Percentiles rank a stretch among this genome's conserved stretches.
Evolutionary conservation across 1,140 invertebrate species (phyloP).

Genomic region (Drosophila triauraria): DNA sequence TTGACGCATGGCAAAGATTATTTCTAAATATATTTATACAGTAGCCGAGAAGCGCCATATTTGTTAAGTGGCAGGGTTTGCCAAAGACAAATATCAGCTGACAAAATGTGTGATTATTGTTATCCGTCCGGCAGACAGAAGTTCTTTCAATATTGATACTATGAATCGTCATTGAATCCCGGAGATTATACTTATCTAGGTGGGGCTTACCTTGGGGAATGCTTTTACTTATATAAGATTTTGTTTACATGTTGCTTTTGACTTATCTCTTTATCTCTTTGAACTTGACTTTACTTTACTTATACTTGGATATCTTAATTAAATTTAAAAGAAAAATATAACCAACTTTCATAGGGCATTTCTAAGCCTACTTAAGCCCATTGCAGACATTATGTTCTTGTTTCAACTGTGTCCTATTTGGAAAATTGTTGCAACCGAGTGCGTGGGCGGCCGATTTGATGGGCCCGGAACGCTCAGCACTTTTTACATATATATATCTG

Average conservation of each 20-base stretch:
- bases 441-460: constrained; percentile 50
- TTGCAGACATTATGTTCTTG: background rate
- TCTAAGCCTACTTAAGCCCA: background rate
- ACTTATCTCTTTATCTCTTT: no score
- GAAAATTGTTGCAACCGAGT: constrained; percentile 51
- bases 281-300: background rate
- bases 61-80: constrained; percentile 26
- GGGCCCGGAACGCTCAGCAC: constrained; percentile 2
- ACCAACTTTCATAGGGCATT: background rate
- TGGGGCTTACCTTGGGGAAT: background rate
- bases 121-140: background rate
- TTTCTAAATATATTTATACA: constrained; percentile 45
- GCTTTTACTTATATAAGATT: background rate
- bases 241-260: background rate
- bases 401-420: constrained; percentile 36
- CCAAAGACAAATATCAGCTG: constrained; percentile 1
- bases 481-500: constrained; percentile 5
- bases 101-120: constrained; percentile 12
- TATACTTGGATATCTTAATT: no score
- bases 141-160: background rate
- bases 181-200: background rate
- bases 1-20: constrained; percentile 71
- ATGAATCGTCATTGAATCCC: background rate
- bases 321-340: no score
- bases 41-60: constrained; percentile 12